phyloP scores from a whole-genome alignment of 2,797 vertebrate species.

The Sebastes aleutianus region DNA sequence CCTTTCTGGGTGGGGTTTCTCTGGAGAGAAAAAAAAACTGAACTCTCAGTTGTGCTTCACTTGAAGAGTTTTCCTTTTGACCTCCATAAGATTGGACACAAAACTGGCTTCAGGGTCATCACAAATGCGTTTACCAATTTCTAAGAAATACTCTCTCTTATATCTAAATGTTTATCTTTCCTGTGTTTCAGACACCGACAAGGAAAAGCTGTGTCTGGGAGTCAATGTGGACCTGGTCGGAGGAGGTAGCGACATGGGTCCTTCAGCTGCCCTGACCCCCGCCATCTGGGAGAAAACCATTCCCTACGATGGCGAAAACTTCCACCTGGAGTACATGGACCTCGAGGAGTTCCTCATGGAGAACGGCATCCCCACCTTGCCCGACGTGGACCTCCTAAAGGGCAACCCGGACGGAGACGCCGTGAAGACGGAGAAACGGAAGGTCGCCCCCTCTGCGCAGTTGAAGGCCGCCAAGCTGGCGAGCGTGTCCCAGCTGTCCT shows the following conservation, averaged over 20 bases:
- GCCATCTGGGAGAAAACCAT: conserved; percentile 99
- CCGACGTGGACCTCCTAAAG: conserved; percentile 42
- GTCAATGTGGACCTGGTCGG: conserved; percentile 56
- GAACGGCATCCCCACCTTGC: conserved; percentile 88
- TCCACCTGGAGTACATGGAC: conserved; percentile 99
- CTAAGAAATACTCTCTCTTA: neutral
- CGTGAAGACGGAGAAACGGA: conserved; percentile 54
- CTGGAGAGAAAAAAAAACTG: neutral
- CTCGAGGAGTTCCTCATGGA: conserved; percentile 96
- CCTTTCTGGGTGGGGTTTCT: neutral
- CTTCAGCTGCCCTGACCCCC: conserved; percentile 93
- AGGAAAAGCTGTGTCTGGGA: conserved; percentile 75
- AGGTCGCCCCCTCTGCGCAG: neutral
- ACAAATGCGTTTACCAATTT: neutral
- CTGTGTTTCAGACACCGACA: conserved; percentile 77
- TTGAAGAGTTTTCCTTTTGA: neutral
- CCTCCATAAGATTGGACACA: neutral
- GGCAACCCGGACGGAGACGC: conserved; percentile 22
- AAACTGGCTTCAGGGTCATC: neutral
- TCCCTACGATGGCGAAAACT: conserved; percentile 94
- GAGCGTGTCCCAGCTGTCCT: conserved; percentile 40
- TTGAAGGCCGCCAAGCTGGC: neutral
- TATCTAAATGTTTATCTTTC: neutral
- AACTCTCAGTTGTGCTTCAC: neutral
- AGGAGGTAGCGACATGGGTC: conserved; percentile 76